phyloP scores from a whole-genome alignment of 1,140 invertebrate species.

The Drosophila sproati region DNA sequence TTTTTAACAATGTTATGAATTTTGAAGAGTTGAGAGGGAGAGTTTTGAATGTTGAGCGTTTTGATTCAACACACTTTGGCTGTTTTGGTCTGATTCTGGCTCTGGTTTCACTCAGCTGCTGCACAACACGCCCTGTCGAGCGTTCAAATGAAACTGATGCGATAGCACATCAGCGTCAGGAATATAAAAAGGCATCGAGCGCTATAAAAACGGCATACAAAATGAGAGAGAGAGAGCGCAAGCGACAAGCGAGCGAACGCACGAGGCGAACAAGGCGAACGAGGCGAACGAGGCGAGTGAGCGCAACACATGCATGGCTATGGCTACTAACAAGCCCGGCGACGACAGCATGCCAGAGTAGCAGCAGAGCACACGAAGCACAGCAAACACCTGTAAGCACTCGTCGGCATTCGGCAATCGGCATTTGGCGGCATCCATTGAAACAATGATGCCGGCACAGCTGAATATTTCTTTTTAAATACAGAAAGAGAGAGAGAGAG shows the following conservation, averaged over 20 bases:
- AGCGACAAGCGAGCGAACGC: no score
- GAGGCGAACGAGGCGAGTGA: conserved; percentile 8
- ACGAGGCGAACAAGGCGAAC: not conserved
- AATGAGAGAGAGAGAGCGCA: no score
- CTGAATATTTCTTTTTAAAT: conserved; percentile 14
- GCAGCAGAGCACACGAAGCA: conserved; percentile 14
- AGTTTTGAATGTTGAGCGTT: conserved; percentile 20
- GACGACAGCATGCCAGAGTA: not conserved
- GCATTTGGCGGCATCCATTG: not conserved
- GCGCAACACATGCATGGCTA: not conserved
- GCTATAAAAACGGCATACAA: conserved; percentile 29
- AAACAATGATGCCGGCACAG: conserved; percentile 48
- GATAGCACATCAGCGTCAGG: conserved; percentile 48
- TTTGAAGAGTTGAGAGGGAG: conserved; percentile 16
- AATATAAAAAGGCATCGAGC: conserved; percentile 61
- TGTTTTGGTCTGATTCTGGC: not conserved
- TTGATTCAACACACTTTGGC: not conserved
- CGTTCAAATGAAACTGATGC: conserved; percentile 73
- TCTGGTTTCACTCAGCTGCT: conserved; percentile 25
- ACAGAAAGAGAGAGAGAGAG: conserved; percentile 8
- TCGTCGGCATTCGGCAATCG: conserved; percentile 2
- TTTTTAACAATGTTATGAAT: conserved; percentile 8
- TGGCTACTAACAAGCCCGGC: no score
- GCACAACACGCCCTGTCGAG: conserved; percentile 66
- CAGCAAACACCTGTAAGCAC: conserved; percentile 74